A percentile compares a stretch with the other conserved stretches of the same genome.
These are phyloP conservation scores for Australoheros facetus DNA, from an alignment of 2,797 vertebrate genomes.

Conservation along the genomic window DNA sequence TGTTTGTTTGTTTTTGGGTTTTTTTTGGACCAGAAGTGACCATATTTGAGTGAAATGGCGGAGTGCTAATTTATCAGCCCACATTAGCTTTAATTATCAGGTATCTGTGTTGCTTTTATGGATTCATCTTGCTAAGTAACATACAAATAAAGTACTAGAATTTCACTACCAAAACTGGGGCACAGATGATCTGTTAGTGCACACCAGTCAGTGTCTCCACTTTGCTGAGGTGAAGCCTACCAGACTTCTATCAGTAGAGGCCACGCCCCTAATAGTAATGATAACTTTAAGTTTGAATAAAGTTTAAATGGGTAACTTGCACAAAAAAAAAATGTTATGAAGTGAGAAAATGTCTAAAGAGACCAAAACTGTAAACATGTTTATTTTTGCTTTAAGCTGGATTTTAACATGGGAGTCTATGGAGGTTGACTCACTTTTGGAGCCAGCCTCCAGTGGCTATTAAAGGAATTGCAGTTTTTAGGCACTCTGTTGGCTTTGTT, in stretches of 20 bases:
- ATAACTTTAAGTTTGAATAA: not conserved
- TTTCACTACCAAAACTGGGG: not conserved
- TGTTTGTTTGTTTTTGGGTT: accelerated
- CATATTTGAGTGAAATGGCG: not conserved
- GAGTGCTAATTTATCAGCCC: not conserved
- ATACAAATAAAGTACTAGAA: not conserved
- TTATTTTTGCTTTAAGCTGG: not conserved
- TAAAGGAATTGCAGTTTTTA: not conserved
- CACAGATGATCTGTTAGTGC: not conserved
- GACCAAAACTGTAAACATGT: not conserved
- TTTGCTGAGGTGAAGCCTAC: accelerated
- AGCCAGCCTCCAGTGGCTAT: not conserved
- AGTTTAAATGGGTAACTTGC: not conserved
- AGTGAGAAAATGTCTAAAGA: not conserved
- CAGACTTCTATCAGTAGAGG: not conserved
- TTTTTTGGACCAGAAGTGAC: not conserved
- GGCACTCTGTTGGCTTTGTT: not conserved
- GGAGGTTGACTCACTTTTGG: not conserved
- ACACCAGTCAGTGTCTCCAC: not conserved
- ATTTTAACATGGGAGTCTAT: not conserved
- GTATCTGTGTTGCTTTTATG: not conserved
- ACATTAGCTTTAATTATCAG: not conserved
- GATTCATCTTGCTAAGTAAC: not conserved
- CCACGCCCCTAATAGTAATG: not conserved
- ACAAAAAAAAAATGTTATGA: not conserved